Base-by-base conservation (phyloP, 1,140 invertebrate genomes). In the Drosophila bocki region DNA sequence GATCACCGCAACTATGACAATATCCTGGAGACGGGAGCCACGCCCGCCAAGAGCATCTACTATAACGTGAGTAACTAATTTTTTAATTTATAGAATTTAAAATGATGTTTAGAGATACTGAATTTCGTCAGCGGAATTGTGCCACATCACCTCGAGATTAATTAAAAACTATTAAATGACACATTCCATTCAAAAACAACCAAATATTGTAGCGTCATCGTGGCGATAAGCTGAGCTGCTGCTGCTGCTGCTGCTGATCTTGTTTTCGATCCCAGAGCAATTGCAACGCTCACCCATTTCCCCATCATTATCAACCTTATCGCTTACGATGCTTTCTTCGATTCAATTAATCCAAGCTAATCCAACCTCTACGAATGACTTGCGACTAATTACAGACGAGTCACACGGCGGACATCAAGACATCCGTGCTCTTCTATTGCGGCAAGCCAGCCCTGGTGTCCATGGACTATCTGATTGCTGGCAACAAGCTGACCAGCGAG, bases 1-100 rank as follows among this genome's bases (percentile, higher is more conserved):
- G 97, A 98, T 93, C 97, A 98, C 84, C 95, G 97, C 80, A 98
- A 98, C 92, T 98, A 97, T 75, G 97, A 98, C 86, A 94, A 96
- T 47, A 97, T 97, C 63, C 94, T 98, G 37, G 94, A 95, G 47
- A 95, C 94, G 19, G 97, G 97, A 2, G 92, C 94, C 11, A 96
- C 96, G 1, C 96, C 97, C 3, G 93, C 95, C 9, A 96, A 97
- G 90, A 97, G 96, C 78, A 96, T 98, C 82, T 98, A 98, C 93
- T 98, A 98, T 83, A 97, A 97, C 91, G 97, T 97, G 94, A 96
- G 95, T 94, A 58, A 8, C 11, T 39, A 50, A 9, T 9, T 9
- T 5, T 17, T 33, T 7, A 17, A 13, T 7, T 35, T 32, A 15
- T 5, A 19, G 0, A 15, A n/a, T 19, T 54, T 37, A 5, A 37